phyloP scores from a whole-genome alignment of 2,797 vertebrate species.

The Florisuga fusca region DNA sequence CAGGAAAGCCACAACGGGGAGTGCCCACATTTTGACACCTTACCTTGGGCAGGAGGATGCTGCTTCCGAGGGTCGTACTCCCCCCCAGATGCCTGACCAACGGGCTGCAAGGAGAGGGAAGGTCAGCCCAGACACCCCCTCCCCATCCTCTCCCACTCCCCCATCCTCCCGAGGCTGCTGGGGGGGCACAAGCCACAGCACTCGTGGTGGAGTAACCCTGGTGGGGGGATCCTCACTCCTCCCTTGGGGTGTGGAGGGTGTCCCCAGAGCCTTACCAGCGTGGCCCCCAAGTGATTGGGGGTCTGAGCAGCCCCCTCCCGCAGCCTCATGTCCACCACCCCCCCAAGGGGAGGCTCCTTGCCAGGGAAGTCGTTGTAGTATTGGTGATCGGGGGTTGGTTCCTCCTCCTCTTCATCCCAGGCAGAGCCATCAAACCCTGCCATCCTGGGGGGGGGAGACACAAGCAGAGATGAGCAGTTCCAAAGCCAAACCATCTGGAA shows the following conservation, averaged over 20 bases:
- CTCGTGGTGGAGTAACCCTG: not conserved
- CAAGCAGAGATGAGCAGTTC: not conserved
- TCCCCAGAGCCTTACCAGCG: constrained; percentile 82
- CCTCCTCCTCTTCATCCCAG: constrained; percentile 98
- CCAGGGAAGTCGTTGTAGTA: constrained; percentile 98
- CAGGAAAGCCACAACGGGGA: not conserved
- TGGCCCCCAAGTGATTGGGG: constrained; percentile 85
- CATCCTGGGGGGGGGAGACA: constrained; percentile 86
- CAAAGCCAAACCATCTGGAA: not conserved
- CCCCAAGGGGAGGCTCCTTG: constrained; percentile 95
- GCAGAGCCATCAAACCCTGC: constrained; percentile 96
- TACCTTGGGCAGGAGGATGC: constrained; percentile 75
- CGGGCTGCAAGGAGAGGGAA: constrained; percentile 66
- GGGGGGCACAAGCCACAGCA: too few relatives aligned
- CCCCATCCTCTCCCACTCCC: not conserved
- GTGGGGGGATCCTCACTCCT: accelerated
- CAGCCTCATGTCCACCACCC: constrained; percentile 92
- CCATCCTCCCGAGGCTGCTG: too few relatives aligned
- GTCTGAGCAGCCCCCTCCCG: constrained; percentile 75
- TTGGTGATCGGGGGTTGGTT: constrained; percentile 86
- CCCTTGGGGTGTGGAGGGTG: accelerated
- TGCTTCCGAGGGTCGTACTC: constrained; percentile 75
- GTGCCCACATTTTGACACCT: accelerated
- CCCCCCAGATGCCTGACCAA: constrained; percentile 68
- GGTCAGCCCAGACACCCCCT: not conserved